Evolutionary conservation across 2,888 invertebrate species (phyloP).

Genomic region (Girardia tigrina): DNA sequence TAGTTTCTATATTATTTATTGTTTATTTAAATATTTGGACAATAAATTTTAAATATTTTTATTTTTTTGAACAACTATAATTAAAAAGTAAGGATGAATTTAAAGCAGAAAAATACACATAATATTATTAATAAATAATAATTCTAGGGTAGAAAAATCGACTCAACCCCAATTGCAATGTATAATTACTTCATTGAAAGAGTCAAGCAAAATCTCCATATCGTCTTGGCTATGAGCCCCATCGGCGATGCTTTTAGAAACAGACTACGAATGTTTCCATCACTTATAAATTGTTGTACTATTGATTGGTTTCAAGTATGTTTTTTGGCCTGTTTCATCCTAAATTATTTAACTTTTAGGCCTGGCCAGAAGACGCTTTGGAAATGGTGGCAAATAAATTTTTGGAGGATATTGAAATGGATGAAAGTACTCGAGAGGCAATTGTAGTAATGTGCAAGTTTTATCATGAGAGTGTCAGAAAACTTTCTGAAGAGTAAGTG

Average conservation of each 20-base stretch:
- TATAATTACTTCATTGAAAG: slow-evolving; percentile 51
- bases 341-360: slow-evolving; percentile 49
- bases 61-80: not conserved
- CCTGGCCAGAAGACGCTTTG: slow-evolving; percentile 51
- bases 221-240: slow-evolving; percentile 50
- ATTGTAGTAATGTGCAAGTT: slow-evolving; percentile 48
- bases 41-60: no score
- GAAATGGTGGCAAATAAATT: slow-evolving; percentile 52
- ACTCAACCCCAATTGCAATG: slow-evolving; percentile 49
- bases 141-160: slow-evolving; percentile 41
- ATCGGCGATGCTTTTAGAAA: slow-evolving; percentile 51
- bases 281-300: slow-evolving; percentile 51
- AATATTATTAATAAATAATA: not conserved
- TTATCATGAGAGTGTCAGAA: slow-evolving; percentile 49
- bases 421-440: slow-evolving; percentile 39
- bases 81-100: not conserved
- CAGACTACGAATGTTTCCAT: slow-evolving; percentile 50
- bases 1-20: no score
- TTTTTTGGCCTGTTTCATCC: not conserved
- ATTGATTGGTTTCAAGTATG: slow-evolving; percentile 52
- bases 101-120: not conserved
- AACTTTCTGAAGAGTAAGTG: slow-evolving; percentile 44
- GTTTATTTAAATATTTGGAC: no score
- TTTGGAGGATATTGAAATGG: slow-evolving; percentile 48
- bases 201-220: slow-evolving; percentile 48